Evolutionary conservation across 1,140 invertebrate genomes (phyloP).

Genomic region (Zophobas atratus): DNA sequence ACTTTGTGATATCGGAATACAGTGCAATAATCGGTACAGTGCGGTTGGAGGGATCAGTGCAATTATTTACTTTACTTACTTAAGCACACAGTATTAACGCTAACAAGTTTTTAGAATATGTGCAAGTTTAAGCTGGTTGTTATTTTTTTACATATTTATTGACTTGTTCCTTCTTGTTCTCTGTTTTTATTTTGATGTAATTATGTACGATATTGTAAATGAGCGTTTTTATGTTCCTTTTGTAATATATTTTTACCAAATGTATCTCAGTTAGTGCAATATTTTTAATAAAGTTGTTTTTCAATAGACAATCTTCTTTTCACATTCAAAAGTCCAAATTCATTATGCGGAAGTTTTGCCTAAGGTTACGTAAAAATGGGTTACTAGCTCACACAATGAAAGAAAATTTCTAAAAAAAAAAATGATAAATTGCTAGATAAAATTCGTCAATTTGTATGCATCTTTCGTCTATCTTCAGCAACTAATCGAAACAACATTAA

Average conservation of each 20-base stretch:
- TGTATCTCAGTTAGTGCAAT: constrained; percentile 54
- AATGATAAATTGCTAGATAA: no score
- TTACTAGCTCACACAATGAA: no score
- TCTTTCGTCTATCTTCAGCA: no score
- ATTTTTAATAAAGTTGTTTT: constrained; percentile 51
- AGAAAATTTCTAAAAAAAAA: no score
- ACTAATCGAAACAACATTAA: no score
- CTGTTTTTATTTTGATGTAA: constrained; percentile 41
- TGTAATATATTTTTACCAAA: constrained; percentile 52
- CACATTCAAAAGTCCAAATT: background rate
- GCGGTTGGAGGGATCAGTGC: constrained; percentile 42
- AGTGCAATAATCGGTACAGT: constrained; percentile 7
- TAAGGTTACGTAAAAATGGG: no score
- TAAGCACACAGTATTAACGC: constrained; percentile 36
- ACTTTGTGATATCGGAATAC: no score
- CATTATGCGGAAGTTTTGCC: no score
- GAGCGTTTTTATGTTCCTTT: constrained; percentile 46
- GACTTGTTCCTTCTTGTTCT: constrained; percentile 53
- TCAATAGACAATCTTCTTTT: constrained; percentile 17
- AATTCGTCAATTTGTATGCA: no score
- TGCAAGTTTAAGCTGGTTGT: constrained; percentile 52
- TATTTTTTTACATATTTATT: constrained; percentile 56
- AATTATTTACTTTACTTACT: constrained; percentile 41
- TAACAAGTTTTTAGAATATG: constrained; percentile 31
- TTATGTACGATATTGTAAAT: constrained; percentile 37